Conservation (phyloP, 2,113 vertebrate genomes). For the Pampusana beccarii region DNA sequence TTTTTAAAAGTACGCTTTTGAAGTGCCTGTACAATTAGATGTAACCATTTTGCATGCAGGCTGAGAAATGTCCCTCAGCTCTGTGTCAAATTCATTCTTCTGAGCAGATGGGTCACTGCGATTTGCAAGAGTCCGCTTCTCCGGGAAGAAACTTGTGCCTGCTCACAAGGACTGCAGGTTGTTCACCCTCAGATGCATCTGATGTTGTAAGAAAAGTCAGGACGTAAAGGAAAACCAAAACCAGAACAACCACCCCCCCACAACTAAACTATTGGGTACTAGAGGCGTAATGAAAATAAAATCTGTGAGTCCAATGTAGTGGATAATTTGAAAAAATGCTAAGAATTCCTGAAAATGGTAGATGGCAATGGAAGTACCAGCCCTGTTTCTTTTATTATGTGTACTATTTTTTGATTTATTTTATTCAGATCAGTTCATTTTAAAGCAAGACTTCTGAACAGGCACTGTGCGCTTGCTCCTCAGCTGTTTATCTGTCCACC, state of each 20-base stretch:
- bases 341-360: background rate
- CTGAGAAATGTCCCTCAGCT: rapidly evolving
- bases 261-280: background rate
- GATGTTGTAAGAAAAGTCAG: background rate
- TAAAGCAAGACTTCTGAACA: background rate
- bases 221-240: too few species aligned
- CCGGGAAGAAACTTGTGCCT: background rate
- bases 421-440: background rate
- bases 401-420: background rate
- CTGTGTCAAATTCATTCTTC: background rate
- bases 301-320: background rate
- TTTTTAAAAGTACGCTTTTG: background rate
- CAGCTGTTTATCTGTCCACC: background rate
- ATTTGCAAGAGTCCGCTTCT: background rate
- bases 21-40: background rate
- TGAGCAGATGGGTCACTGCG: rapidly evolving
- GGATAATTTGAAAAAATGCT: background rate
- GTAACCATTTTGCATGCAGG: background rate
- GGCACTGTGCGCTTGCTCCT: background rate
- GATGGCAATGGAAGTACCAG: background rate
- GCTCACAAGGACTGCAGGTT: background rate
- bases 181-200: background rate
- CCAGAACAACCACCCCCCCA: background rate
- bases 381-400: background rate
- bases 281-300: background rate